Evolutionary conservation across 2,113 vertebrate species (phyloP), one percentile per base, ranked within the genome.

Genomic region (Rattus norvegicus): DNA sequence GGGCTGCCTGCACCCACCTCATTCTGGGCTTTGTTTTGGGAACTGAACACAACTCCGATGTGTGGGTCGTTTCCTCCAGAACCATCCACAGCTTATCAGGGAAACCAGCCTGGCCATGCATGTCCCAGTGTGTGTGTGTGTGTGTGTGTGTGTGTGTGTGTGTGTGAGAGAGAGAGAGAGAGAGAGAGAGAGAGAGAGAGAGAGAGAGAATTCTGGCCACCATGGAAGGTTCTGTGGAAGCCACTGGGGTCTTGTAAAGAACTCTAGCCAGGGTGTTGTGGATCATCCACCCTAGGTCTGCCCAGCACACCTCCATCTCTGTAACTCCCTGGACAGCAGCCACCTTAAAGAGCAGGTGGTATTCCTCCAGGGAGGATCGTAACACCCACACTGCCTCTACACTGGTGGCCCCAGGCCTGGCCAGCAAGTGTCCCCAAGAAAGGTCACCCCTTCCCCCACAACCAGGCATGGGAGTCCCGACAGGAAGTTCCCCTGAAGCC

Each of bases 51-150:
- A 47, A 19, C 20, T 70, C 28, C 33, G 22, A 28, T 98, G 99
- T 12, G 99, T 99, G 70, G 28, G 98, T 5, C 98, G 98, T n/a
- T 99, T 99, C 98, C 99, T 99, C 98, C 99, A 98, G 91, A 98
- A 99, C 33, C 79, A 56, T 81, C 30, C 30, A 36, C 49, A 80
- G 36, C 1, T 28, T 14, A 16, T 54, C 8, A 22, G 16, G 28
- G 39, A 54, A 81, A 20, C 33, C 9, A n/a, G 49, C 8, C 52
- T 0, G 91, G 98, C 98, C 0, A 94, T 98, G 0, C 99, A 98
- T 77, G 97, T 99, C 69, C 91, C 99, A n/a, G 52, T 24, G 5
- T 63, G 61, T 59, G 61, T 9, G 61, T 63, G 61, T 63, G 61
- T 63, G 61, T 63, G 61, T 63, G 61, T 63, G 61, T 63, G 61